A percentile compares a stretch with the other conserved stretches of the same genome.
Conservation (phyloP, 2,888 invertebrate genomes). For the Rotaria sp. region DNA sequence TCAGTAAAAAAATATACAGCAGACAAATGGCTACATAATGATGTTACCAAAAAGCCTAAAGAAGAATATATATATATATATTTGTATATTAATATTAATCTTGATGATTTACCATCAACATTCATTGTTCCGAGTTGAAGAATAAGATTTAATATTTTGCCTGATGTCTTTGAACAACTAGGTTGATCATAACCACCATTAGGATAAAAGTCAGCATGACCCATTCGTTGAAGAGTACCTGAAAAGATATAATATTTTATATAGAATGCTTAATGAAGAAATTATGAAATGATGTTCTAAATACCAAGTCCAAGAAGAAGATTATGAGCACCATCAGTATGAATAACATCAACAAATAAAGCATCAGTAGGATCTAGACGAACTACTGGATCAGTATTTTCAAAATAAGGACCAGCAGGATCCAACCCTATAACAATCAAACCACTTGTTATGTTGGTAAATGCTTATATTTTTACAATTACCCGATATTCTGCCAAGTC, state of each 20-base stretch:
- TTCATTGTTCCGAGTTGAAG: slow-evolving; percentile 17
- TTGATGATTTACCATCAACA: neutral
- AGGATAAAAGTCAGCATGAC: slow-evolving; percentile 55
- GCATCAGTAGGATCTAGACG: slow-evolving; percentile 76
- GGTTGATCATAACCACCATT: slow-evolving; percentile 55
- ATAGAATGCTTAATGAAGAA: neutral
- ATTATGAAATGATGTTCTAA: neutral
- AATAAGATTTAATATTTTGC: slow-evolving; percentile 31
- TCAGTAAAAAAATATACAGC: slow-evolving; percentile 35
- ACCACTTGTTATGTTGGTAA: too few relatives aligned
- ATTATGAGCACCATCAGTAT: slow-evolving; percentile 66
- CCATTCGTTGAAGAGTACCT: slow-evolving; percentile 44
- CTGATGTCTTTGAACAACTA: slow-evolving; percentile 47
- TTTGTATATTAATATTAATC: too few relatives aligned
- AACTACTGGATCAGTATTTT: slow-evolving; percentile 71
- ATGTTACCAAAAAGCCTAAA: neutral
- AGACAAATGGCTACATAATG: slow-evolving; percentile 34
- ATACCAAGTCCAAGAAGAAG: slow-evolving; percentile 39
- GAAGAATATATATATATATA: neutral
- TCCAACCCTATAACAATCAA: slow-evolving; percentile 59
- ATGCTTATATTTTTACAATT: neutral
- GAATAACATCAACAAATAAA: slow-evolving; percentile 78
- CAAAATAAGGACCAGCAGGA: slow-evolving; percentile 81
- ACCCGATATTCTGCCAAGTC: slow-evolving; percentile 39
- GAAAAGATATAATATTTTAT: neutral